Percentiles rank a stretch among this genome's conserved stretches.
phyloP scores from a whole-genome alignment of 2,888 invertebrate species.

The Spodoptera picta region DNA sequence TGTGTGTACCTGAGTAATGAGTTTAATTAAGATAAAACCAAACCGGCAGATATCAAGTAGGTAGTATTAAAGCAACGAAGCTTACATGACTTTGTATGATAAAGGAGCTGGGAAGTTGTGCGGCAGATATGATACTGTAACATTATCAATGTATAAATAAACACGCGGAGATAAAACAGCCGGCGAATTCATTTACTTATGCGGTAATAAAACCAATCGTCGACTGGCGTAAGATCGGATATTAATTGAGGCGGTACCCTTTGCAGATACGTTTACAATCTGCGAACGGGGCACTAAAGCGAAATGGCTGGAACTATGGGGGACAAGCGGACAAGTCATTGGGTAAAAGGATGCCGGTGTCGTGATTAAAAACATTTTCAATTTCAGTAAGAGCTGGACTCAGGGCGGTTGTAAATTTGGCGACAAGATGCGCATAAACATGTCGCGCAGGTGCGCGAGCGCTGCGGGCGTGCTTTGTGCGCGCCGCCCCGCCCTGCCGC shows the following conservation, averaged over 20 bases:
- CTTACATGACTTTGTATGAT: conserved; percentile 40
- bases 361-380: conserved; percentile 81
- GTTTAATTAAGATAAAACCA: conserved; percentile 27
- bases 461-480: conserved; percentile 76
- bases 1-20: conserved; percentile 3
- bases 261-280: conserved; percentile 72
- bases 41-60: conserved; percentile 7
- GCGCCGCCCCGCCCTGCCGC: conserved; percentile 41
- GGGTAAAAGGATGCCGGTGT: conserved; percentile 73
- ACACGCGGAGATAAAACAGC: conserved; percentile 57
- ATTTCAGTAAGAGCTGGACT: conserved; percentile 71
- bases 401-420: conserved; percentile 77
- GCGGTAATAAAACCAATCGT: conserved; percentile 61
- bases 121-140: conserved; percentile 31
- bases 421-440: conserved; percentile 79
- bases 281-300: conserved; percentile 67
- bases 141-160: conserved; percentile 51
- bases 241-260: conserved; percentile 72
- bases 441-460: conserved; percentile 74
- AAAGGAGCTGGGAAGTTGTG: conserved; percentile 21
- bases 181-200: conserved; percentile 54
- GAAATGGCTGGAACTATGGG: conserved; percentile 55
- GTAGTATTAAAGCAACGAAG: conserved; percentile 31
- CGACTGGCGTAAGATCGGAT: conserved; percentile 61
- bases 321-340: conserved; percentile 52